phyloP scores from a whole-genome alignment of 2,113 vertebrate species.

The Ictidomys tridecemlineatus region DNA sequence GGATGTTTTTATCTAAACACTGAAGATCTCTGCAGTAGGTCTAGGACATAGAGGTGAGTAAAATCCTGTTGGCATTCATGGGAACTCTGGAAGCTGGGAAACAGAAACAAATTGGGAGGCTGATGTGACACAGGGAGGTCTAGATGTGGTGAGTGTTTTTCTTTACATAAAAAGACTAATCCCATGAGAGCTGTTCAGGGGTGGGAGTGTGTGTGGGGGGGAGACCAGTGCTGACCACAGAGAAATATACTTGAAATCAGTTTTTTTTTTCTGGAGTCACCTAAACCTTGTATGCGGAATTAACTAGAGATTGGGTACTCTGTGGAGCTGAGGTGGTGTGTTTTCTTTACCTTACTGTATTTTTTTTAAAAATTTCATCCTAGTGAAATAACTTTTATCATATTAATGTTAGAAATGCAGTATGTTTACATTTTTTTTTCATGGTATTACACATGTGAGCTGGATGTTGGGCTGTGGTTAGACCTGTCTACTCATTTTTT shows the following conservation, averaged over 20 bases:
- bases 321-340: background rate
- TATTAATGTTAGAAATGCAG: background rate
- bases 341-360: background rate
- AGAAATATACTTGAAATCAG: background rate
- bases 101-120: background rate
- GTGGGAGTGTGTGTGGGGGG: too few species aligned
- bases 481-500: background rate
- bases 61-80: background rate
- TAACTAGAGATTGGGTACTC: background rate
- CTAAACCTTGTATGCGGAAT: background rate
- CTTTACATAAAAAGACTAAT: background rate
- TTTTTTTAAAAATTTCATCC: background rate
- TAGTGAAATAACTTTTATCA: background rate
- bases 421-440: background rate
- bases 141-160: background rate
- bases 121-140: background rate
- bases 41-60: background rate
- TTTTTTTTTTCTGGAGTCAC: background rate
- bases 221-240: background rate
- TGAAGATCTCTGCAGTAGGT: background rate
- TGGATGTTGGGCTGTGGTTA: background rate
- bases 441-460: background rate
- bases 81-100: background rate
- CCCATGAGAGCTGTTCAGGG: background rate
- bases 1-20: background rate